Conservation (phyloP, 2,797 vertebrate species). For the Coregonus sp. region DNA sequence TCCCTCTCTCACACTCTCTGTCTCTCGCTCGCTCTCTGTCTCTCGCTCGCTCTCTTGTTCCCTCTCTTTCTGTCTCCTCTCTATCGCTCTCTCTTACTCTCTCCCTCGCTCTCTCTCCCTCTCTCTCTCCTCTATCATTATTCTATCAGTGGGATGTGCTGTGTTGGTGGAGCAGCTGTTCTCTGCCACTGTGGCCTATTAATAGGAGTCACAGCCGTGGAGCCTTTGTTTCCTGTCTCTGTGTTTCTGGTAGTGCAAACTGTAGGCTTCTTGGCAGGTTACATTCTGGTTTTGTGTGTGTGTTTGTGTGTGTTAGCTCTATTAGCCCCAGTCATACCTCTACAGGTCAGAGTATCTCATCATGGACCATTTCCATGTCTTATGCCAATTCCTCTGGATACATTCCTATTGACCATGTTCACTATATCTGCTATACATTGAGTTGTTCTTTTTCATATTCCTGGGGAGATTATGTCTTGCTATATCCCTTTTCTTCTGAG, state of each 20-base stretch:
- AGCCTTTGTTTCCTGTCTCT: conserved; percentile 66
- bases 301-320: neutral
- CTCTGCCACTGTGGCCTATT: conserved; percentile 75
- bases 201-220: conserved; percentile 69
- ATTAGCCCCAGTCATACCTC: neutral
- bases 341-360: neutral
- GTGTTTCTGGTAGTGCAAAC: conserved; percentile 43
- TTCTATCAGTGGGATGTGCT: conserved; percentile 70
- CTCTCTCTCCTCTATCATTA: conserved; percentile 65
- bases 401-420: neutral
- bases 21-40: conserved; percentile 3
- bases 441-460: neutral
- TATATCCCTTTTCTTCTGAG: conserved; percentile 8
- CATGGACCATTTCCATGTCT: neutral
- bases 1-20: neutral
- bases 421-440: neutral
- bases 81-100: conserved; percentile 6
- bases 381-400: no score
- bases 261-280: conserved; percentile 33
- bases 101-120: conserved; percentile 16
- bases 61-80: neutral
- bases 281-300: conserved; percentile 19
- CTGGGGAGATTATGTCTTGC: neutral
- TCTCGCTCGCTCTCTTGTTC: conserved; percentile 1
- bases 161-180: conserved; percentile 77